Base-by-base conservation (phyloP, 2,888 invertebrate species). In the Chorisops tibialis region DNA sequence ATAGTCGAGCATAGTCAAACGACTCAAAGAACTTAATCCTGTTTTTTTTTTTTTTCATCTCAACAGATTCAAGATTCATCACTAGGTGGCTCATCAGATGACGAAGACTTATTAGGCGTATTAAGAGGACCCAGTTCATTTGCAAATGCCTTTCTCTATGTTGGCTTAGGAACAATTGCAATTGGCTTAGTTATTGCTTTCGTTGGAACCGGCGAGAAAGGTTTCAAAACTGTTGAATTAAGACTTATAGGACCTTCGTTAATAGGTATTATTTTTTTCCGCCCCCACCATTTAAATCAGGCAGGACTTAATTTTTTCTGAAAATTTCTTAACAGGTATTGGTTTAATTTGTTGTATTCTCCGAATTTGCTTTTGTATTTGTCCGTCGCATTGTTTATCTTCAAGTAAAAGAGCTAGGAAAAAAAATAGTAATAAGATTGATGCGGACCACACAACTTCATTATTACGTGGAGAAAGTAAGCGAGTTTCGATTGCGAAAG, bases 171-270 rank as follows among this genome's bases (percentile, higher is more conserved):
- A 68, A 89, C 87, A 21, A 86, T 91, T 65, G 89, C 92, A 21
- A 81, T 93, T 69, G 93, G 93, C 61, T 85, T 91, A 72, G 89
- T 93, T 70, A 90, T 93, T 71, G 90, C 91, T 75, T 92, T 93
- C 81, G 92, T 93, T 68, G 93, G 92, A 70, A 91, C 92, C 68
- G 93, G 93, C 72, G 93, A 93, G 81, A 91, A 92, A 80, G 87
- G 87, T 79, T 92, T 88, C 85, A 91, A 87, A 79, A 92, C 93
- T 68, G 85, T 89, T 67, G 92, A 91, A 75, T 81, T 93, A 70
- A 85, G 91, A 70, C 83, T 93, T 73, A 91, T 93, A 78, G 93
- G 93, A 66, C 93, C 93, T 66, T 88, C 90, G 66, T 83, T 89
- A 71, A 85, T 89, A 75, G 79, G 84, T 59, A 38, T 38, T 22